Evolutionary conservation across 1,140 invertebrate species (phyloP).

Genomic region (Drosophila jambulina): DNA sequence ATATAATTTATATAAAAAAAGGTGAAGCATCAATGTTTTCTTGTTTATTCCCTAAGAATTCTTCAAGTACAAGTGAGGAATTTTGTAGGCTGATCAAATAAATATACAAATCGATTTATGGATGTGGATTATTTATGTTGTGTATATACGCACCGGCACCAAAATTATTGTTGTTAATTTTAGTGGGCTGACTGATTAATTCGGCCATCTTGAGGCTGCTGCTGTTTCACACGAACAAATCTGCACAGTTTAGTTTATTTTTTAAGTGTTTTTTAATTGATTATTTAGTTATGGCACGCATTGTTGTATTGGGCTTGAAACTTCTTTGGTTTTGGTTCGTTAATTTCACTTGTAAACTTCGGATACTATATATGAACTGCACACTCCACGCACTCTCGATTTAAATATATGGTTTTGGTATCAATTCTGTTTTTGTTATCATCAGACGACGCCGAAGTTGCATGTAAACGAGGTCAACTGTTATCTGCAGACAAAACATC

Average conservation of each 20-base stretch:
- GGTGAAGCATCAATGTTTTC: conserved; percentile 6
- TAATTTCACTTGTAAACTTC: conserved; percentile 33
- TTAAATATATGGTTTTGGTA: conserved; percentile 31
- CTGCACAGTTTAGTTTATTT: conserved; percentile 8
- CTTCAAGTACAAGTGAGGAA: conserved; percentile 3
- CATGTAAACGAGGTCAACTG: conserved; percentile 75
- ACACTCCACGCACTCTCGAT: conserved; percentile 20
- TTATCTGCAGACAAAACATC: conserved; percentile 76
- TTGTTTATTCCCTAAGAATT: conserved; percentile 40
- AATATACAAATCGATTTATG: conserved; percentile 6
- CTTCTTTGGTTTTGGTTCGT: conserved; percentile 33
- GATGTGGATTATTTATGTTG: conserved; percentile 28
- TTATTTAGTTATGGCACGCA: conserved; percentile 67
- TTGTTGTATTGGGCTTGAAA: conserved; percentile 13
- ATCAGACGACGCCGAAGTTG: conserved; percentile 41
- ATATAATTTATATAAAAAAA: conserved; percentile 37
- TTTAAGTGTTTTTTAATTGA: conserved; percentile 19
- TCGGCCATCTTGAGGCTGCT: conserved; percentile 69
- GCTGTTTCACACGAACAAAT: conserved; percentile 5
- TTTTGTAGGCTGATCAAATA: conserved; percentile 15
- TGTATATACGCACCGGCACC: conserved; percentile 73
- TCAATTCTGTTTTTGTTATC: conserved; percentile 40
- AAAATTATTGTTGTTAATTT: conserved; percentile 82
- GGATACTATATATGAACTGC: conserved; percentile 21
- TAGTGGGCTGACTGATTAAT: conserved; percentile 80